phyloP scores from a whole-genome alignment of 2,797 vertebrate species.

The Poeciliopsis paucimaculata region DNA sequence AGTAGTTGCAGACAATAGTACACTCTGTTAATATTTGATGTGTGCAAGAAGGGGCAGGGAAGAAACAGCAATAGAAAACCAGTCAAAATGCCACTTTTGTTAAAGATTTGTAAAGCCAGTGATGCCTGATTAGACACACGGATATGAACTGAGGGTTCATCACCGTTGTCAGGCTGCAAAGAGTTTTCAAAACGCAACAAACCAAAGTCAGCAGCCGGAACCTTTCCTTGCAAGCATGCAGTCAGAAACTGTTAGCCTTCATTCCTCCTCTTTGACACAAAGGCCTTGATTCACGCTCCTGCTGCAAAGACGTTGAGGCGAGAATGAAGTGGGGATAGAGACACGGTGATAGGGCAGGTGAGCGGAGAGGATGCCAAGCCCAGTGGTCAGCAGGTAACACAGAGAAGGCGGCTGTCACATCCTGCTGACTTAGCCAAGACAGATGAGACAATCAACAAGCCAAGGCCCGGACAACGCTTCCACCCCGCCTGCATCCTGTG shows the following conservation, averaged over 20 bases:
- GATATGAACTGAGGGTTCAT: conserved; percentile 86
- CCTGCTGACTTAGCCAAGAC: conserved; percentile 75
- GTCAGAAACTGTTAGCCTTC: conserved; percentile 69
- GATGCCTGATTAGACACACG: conserved; percentile 75
- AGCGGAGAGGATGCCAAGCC: conserved; percentile 71
- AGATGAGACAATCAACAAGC: conserved; percentile 76
- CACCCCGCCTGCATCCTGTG: conserved; percentile 53
- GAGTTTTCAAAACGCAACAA: conserved; percentile 65
- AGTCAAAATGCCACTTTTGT: neutral
- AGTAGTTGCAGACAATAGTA: neutral
- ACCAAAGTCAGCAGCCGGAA: conserved; percentile 88
- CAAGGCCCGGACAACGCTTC: conserved; percentile 68
- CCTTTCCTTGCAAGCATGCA: conserved; percentile 84
- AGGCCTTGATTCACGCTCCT: conserved; percentile 88
- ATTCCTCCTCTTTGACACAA: conserved; percentile 70
- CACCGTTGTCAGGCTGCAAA: conserved; percentile 67
- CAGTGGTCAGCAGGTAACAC: conserved; percentile 74
- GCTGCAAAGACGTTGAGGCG: conserved; percentile 74
- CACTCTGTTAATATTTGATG: neutral
- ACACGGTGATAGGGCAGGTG: conserved; percentile 71
- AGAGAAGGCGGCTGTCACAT: conserved; percentile 76
- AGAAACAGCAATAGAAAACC: neutral
- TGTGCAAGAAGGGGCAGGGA: neutral
- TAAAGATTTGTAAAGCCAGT: conserved; percentile 21
- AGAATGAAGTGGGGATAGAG: conserved; percentile 60